Conservation (phyloP, 2,888 invertebrate species). For the Smittia aterrima region DNA sequence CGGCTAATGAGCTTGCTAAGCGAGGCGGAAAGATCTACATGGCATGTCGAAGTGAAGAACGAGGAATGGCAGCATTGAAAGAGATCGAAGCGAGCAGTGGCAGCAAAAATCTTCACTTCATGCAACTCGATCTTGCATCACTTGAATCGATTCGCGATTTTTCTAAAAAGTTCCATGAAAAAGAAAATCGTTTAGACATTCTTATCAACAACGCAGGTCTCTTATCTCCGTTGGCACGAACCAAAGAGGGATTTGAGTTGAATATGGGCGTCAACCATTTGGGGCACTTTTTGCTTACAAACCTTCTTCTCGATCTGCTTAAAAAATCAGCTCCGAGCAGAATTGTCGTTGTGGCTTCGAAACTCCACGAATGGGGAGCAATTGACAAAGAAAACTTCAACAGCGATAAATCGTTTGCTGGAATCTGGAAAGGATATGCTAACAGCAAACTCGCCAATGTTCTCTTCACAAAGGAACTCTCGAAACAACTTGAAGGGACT, state of each 20-base stretch:
- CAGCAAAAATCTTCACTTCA: slow-evolving; percentile 73
- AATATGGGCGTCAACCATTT: slow-evolving; percentile 80
- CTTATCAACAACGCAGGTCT: slow-evolving; percentile 81
- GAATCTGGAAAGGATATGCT: slow-evolving; percentile 64
- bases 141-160: slow-evolving; percentile 67
- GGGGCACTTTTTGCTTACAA: slow-evolving; percentile 77
- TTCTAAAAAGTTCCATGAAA: slow-evolving; percentile 59
- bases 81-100: slow-evolving; percentile 66
- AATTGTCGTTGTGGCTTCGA: slow-evolving; percentile 68
- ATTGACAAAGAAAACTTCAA: slow-evolving; percentile 72
- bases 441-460: slow-evolving; percentile 81
- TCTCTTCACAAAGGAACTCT: slow-evolving; percentile 70
- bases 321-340: slow-evolving; percentile 68
- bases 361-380: slow-evolving; percentile 63
- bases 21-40: slow-evolving; percentile 78
- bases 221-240: slow-evolving; percentile 66
- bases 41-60: slow-evolving; percentile 77
- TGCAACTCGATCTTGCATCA: slow-evolving; percentile 73
- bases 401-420: slow-evolving; percentile 62
- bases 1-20: slow-evolving; percentile 67
- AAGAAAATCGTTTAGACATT: slow-evolving; percentile 65
- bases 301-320: slow-evolving; percentile 66
- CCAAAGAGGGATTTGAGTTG: slow-evolving; percentile 75
- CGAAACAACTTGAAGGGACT: slow-evolving; percentile 63
- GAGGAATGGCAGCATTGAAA: slow-evolving; percentile 67